These are phyloP conservation scores for Lytechinus pictus DNA, from an alignment of 35 echinoderm and acorn worm species.

Conservation along the genomic window DNA sequence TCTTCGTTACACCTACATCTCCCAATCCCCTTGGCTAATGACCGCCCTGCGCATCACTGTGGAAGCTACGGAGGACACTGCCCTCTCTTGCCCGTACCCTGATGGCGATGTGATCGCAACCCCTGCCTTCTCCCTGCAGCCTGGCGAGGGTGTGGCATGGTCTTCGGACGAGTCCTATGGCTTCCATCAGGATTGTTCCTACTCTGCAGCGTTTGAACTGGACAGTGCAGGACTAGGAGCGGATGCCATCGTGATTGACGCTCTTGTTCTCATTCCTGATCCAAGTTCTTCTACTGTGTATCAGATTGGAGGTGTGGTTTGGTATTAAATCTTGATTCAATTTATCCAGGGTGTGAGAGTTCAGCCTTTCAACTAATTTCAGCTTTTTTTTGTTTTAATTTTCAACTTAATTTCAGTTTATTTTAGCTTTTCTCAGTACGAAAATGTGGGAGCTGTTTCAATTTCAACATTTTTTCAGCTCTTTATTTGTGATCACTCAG, in stretches of 20 bases:
- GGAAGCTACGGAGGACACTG: conserved; percentile 32
- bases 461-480: too few relatives aligned
- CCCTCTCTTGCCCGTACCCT: conserved; percentile 19
- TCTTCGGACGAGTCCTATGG: conserved; percentile 13
- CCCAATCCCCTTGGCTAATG: conserved; percentile 43
- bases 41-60: conserved; percentile 46
- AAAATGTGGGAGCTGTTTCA: too few relatives aligned
- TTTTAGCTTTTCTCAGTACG: too few relatives aligned
- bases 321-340: too few relatives aligned
- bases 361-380: too few relatives aligned
- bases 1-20: conserved; percentile 74
- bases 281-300: conserved; percentile 62
- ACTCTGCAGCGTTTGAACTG: conserved; percentile 59
- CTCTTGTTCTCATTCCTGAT: conserved; percentile 71
- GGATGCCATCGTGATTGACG: conserved; percentile 65
- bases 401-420: too few relatives aligned
- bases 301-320: conserved; percentile 61
- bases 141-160: conserved; percentile 55
- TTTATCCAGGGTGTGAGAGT: too few relatives aligned
- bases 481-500: too few relatives aligned
- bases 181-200: conserved; percentile 61
- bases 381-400: too few relatives aligned
- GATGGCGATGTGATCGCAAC: background rate
- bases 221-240: background rate
- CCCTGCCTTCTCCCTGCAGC: conserved; percentile 52